phyloP scores from a whole-genome alignment of 2,797 vertebrate genomes.

The Calcarius lapponicus region DNA sequence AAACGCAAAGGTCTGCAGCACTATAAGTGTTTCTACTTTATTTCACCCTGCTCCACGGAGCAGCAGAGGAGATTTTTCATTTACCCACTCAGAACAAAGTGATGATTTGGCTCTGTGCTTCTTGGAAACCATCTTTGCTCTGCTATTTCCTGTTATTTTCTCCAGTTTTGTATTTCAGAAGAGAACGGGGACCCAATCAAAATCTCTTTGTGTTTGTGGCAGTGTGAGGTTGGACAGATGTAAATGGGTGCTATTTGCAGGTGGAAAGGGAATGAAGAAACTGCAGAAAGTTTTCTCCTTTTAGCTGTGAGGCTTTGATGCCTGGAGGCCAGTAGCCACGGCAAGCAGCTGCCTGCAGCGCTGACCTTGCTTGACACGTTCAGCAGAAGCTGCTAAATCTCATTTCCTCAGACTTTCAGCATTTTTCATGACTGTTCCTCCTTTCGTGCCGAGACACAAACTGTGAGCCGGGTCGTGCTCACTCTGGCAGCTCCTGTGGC shows the following conservation, averaged over 20 bases:
- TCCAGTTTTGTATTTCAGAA: background rate
- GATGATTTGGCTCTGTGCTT: constrained; percentile 30
- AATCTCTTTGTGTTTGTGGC: background rate
- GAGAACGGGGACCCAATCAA: background rate
- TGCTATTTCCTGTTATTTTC: constrained; percentile 42
- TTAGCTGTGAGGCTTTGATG: background rate
- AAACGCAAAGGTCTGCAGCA: constrained; percentile 4
- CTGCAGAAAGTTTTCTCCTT: background rate
- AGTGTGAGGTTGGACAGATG: background rate
- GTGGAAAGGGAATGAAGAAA: background rate
- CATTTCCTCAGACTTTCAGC: background rate
- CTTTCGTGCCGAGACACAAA: background rate
- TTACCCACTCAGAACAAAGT: background rate
- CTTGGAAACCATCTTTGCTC: background rate
- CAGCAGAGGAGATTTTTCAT: background rate
- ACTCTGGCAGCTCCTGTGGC: background rate
- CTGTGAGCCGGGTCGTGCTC: accelerated
- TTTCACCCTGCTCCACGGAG: background rate
- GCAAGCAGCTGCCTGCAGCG: background rate
- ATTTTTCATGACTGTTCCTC: background rate
- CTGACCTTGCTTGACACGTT: background rate
- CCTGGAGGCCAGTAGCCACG: accelerated
- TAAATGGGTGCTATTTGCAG: background rate
- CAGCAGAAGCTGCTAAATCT: background rate
- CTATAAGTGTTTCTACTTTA: background rate